Evolutionary conservation across 2,888 invertebrate genomes (phyloP).

Genomic region (Linnaemya tessellans): DNA sequence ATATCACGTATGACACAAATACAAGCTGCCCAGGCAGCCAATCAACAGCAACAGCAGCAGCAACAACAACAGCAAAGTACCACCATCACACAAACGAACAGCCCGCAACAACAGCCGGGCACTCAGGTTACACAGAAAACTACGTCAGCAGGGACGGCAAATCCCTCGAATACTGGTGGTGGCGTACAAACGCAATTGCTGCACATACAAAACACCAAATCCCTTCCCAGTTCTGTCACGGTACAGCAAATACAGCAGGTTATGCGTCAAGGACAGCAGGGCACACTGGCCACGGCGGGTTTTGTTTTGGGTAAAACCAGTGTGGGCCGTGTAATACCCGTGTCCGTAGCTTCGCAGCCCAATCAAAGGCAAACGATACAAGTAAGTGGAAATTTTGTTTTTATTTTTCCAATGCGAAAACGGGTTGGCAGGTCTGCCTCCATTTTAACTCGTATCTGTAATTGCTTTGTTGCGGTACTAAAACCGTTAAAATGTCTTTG

Average conservation of each 20-base stretch:
- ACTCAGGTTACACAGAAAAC: constrained; percentile 70
- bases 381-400: constrained; percentile 75
- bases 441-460: too few relatives aligned
- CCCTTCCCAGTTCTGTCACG: constrained; percentile 86
- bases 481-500: too few relatives aligned
- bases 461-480: too few relatives aligned
- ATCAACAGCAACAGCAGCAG: constrained; percentile 77
- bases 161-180: constrained; percentile 74
- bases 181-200: constrained; percentile 88
- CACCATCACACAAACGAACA: constrained; percentile 55
- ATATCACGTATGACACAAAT: constrained; percentile 86
- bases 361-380: constrained; percentile 85
- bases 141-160: constrained; percentile 10
- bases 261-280: constrained; percentile 86
- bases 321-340: constrained; percentile 87
- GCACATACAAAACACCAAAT: constrained; percentile 86
- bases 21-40: constrained; percentile 77
- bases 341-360: constrained; percentile 85
- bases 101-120: constrained; percentile 71
- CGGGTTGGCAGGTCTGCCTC: too few relatives aligned
- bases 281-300: constrained; percentile 81
- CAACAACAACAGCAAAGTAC: constrained; percentile 72
- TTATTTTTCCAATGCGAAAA: neutral
- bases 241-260: constrained; percentile 91
- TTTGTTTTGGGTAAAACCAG: constrained; percentile 86